phyloP scores from a whole-genome alignment of 2,113 vertebrate species.

The Zapus hudsonius region DNA sequence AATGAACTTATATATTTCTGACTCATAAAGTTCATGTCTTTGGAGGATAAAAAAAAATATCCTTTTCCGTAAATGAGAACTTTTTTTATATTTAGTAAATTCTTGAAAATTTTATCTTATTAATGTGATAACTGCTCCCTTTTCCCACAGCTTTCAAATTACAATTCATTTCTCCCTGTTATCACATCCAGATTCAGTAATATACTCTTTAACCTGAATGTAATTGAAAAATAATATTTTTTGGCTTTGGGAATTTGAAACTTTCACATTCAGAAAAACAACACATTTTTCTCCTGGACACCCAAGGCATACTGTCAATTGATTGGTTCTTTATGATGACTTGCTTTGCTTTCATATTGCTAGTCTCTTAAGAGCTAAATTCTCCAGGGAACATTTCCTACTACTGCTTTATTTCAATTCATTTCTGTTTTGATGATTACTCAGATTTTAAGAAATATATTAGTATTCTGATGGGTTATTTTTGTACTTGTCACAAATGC shows the following conservation, averaged over 20 bases:
- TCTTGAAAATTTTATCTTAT: background rate
- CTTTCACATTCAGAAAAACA: background rate
- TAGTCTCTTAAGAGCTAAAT: background rate
- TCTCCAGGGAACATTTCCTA: background rate
- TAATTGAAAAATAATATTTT: background rate
- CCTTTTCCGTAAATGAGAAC: background rate
- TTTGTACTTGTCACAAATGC: background rate
- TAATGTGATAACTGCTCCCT: conserved; percentile 19
- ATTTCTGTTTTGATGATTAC: background rate
- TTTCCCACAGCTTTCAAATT: background rate
- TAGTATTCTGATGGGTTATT: background rate
- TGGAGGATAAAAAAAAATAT: conserved; percentile 38
- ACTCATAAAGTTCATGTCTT: background rate
- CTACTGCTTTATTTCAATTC: background rate
- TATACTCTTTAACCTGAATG: background rate
- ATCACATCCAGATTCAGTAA: background rate
- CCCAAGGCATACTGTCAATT: background rate
- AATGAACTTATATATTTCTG: conserved; percentile 27
- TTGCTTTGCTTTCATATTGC: background rate
- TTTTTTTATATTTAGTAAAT: conserved; percentile 24
- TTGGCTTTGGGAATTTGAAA: background rate
- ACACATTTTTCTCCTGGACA: background rate
- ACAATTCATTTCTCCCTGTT: background rate
- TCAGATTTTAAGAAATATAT: background rate
- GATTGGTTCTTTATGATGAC: background rate